phyloP scores from a whole-genome alignment of 2,797 vertebrate species.

The Enteromius paludinosus region DNA sequence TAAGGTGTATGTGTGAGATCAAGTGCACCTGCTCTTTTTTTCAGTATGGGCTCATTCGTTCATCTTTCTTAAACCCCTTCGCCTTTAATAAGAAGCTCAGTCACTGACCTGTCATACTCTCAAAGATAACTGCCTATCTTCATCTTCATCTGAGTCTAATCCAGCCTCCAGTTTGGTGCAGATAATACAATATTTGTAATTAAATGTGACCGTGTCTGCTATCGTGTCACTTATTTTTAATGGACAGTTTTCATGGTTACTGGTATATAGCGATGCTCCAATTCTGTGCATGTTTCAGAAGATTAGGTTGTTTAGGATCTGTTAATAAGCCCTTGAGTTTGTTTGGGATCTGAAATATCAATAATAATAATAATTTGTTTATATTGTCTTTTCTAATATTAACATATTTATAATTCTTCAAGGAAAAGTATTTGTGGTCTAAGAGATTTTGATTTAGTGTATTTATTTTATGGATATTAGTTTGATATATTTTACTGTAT shows the following conservation, averaged over 20 bases:
- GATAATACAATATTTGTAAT: conserved; percentile 62
- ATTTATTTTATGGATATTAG: neutral
- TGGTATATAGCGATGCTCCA: neutral
- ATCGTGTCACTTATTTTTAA: conserved; percentile 53
- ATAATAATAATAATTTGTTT: neutral
- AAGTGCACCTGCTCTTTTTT: conserved; percentile 40
- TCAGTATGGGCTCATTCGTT: conserved; percentile 45
- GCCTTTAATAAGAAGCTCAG: conserved; percentile 58
- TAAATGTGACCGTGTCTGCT: conserved; percentile 51
- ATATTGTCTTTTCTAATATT: neutral
- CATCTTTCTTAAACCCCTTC: conserved; percentile 48
- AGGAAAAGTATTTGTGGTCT: neutral
- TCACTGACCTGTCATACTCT: conserved; percentile 59
- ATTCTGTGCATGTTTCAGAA: neutral
- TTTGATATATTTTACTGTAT: neutral
- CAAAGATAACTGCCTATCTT: conserved; percentile 49
- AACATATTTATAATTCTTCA: neutral
- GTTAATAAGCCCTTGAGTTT: neutral
- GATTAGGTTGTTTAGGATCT: neutral
- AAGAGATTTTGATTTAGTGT: neutral
- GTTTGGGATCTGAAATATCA: neutral
- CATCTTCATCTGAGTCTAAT: conserved; percentile 54
- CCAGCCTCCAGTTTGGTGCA: conserved; percentile 53
- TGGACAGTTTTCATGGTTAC: conserved; percentile 21
- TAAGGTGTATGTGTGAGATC: conserved; percentile 39